phyloP scores from a whole-genome alignment of 2,113 vertebrate species.

The Pomatostomus ruficeps region DNA sequence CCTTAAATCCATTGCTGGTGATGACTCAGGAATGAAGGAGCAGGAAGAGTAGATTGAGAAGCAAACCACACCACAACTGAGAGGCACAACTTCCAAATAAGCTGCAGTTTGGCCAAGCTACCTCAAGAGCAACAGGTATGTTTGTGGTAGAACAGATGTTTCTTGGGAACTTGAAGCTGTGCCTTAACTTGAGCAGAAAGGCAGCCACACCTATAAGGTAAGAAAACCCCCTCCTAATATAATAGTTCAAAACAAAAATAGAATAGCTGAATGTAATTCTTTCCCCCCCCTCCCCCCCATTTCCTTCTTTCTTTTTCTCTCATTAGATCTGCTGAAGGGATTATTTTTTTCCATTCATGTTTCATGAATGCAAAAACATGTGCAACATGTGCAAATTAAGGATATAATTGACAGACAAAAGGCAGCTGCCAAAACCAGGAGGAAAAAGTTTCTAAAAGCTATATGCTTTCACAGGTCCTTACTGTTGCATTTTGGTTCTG shows the following conservation, averaged over 20 bases:
- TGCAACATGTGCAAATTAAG: neutral
- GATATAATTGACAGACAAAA: neutral
- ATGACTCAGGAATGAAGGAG: neutral
- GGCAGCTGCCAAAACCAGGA: neutral
- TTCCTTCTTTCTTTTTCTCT: neutral
- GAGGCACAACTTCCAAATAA: neutral
- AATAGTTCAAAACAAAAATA: neutral
- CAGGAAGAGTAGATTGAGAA: neutral
- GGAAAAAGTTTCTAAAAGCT: neutral
- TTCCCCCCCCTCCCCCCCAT: accelerated
- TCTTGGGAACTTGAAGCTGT: neutral
- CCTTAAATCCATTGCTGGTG: neutral
- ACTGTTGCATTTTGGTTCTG: neutral
- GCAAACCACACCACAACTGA: neutral
- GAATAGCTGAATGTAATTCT: neutral
- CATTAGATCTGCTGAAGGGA: neutral
- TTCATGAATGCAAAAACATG: neutral
- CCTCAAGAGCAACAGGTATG: neutral
- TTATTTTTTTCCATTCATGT: neutral
- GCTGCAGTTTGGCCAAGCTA: neutral
- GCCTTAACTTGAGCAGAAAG: neutral
- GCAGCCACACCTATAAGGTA: neutral
- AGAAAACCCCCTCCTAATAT: neutral
- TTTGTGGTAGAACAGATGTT: neutral
- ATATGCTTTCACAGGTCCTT: neutral